Percentiles rank a stretch among this genome's conserved stretches.
These are phyloP conservation scores for Telmatherina bonti DNA, from an alignment of 2,797 vertebrate genomes.

Conservation along the genomic window DNA sequence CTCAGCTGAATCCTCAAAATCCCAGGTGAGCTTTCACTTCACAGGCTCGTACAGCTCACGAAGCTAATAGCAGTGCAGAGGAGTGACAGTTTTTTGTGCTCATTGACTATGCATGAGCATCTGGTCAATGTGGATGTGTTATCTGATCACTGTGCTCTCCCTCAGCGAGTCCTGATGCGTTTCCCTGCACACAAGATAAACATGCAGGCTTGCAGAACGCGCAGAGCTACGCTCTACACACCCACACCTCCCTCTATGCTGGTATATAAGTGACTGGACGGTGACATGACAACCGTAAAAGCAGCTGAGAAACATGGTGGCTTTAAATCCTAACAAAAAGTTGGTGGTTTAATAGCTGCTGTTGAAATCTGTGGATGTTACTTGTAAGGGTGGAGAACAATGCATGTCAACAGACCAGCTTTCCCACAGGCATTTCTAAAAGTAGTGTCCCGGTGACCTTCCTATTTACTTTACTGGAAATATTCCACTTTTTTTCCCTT, in stretches of 20 bases:
- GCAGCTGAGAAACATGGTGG: neutral
- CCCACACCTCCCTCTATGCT: conserved; percentile 17
- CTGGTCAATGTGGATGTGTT: conserved; percentile 72
- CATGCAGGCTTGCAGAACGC: conserved; percentile 26
- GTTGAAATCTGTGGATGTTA: conserved; percentile 3
- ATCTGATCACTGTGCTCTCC: conserved; percentile 49
- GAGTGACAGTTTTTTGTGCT: conserved; percentile 47
- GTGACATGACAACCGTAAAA: neutral
- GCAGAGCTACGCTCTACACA: conserved; percentile 10
- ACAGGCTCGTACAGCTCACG: conserved; percentile 16
- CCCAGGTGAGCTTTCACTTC: conserved; percentile 37
- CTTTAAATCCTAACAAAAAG: neutral
- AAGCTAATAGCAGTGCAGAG: conserved; percentile 41
- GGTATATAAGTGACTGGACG: neutral
- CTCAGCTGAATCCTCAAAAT: conserved; percentile 23
- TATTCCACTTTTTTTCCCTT: no score
- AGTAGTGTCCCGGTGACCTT: no score
- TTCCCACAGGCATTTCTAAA: no score
- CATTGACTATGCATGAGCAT: conserved; percentile 84
- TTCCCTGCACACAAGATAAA: conserved; percentile 48
- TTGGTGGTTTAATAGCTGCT: neutral
- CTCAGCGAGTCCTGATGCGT: conserved; percentile 45
- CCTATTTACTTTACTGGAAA: no score
- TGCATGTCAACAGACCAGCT: no score
- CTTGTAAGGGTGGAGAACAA: neutral